phyloP scores from a whole-genome alignment of 2,797 vertebrate genomes.

The Anniella stebbinsi region DNA sequence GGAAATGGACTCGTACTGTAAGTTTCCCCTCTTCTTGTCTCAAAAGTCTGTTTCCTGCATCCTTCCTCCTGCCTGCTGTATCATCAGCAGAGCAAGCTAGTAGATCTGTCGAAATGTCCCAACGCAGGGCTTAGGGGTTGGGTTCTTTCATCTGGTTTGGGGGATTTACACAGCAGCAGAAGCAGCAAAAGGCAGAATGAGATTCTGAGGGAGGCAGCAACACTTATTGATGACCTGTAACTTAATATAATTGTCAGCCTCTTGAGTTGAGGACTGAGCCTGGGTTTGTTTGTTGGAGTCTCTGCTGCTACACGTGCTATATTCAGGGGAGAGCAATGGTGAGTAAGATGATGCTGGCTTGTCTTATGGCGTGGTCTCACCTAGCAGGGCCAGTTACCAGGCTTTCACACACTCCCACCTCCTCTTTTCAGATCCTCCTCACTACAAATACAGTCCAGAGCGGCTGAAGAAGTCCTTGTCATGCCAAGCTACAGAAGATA shows the following conservation, averaged over 20 bases:
- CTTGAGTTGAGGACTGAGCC: not conserved
- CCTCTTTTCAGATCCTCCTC: constrained; percentile 82
- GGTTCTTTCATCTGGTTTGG: not conserved
- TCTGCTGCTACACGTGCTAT: not conserved
- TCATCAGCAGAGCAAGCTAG: not conserved
- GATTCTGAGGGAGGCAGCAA: not conserved
- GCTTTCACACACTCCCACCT: not conserved
- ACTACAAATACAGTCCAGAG: constrained; percentile 90
- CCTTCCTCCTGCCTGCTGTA: not conserved
- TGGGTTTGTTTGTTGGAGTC: not conserved
- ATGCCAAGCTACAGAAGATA: constrained; percentile 79
- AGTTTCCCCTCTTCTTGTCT: constrained; percentile 74
- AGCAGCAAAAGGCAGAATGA: not conserved
- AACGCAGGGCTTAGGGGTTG: not conserved
- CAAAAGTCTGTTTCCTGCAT: not conserved
- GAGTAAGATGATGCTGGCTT: not conserved
- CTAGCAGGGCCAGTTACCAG: not conserved
- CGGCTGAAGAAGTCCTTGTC: constrained; percentile 87
- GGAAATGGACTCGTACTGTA: constrained; percentile 93
- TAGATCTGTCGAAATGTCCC: not conserved
- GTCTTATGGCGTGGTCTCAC: not conserved
- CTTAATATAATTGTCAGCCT: not conserved
- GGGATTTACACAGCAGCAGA: not conserved
- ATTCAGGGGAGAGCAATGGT: not conserved
- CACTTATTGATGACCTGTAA: not conserved